These are phyloP conservation scores for Hydrophis major DNA, from an alignment of 2,797 vertebrate genomes.

Conservation along the genomic window DNA sequence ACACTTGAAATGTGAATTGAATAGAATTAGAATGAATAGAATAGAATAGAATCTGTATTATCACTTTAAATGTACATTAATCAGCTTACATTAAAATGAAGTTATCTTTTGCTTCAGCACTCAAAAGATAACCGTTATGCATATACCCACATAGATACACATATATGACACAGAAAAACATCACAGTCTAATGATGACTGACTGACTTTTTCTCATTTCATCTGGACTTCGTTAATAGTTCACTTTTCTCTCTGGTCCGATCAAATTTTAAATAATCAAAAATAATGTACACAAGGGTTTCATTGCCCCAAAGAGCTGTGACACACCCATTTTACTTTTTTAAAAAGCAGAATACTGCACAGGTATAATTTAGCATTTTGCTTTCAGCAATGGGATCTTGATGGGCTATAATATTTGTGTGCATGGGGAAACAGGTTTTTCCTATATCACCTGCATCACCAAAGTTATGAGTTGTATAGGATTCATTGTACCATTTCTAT, in stretches of 20 bases:
- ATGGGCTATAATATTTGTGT: background rate
- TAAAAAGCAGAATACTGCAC: background rate
- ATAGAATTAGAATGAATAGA: no score
- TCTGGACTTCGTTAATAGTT: background rate
- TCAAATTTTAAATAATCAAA: background rate
- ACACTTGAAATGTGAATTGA: background rate
- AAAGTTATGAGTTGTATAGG: background rate
- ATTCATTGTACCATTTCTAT: background rate
- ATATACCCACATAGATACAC: no score
- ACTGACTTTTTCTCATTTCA: slow-evolving; percentile 3
- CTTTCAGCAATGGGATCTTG: background rate
- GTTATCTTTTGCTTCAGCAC: no score
- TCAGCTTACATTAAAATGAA: no score
- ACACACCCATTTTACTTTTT: background rate
- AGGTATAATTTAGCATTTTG: background rate
- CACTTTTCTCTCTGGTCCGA: background rate
- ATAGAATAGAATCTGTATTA: no score
- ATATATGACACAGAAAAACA: no score
- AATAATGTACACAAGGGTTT: background rate
- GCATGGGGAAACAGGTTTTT: background rate
- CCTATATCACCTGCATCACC: background rate
- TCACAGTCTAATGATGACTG: no score
- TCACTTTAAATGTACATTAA: background rate
- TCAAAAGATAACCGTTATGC: no score
- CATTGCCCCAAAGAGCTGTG: background rate